Conservation (phyloP, 2,888 invertebrate genomes). For the Alsophila aescularia region DNA sequence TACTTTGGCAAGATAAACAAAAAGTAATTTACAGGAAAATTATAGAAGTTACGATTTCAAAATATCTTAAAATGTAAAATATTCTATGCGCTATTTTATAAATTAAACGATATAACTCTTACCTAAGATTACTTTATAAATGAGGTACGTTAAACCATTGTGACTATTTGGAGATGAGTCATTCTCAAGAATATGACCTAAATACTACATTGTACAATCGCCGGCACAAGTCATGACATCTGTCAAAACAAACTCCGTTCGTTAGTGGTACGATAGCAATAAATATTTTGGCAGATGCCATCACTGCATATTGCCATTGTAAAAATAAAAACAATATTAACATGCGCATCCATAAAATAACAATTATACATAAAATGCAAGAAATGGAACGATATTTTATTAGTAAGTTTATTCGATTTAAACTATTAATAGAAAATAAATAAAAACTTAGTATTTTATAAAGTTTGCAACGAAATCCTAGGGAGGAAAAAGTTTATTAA, state of each 20-base stretch:
- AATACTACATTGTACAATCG: constrained; percentile 55
- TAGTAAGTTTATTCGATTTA: constrained; percentile 54
- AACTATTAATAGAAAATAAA: constrained; percentile 72
- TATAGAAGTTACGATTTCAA: constrained; percentile 46
- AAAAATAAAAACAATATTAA: constrained; percentile 66
- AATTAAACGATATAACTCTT: constrained; percentile 71
- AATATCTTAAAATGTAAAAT: constrained; percentile 48
- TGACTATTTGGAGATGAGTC: constrained; percentile 72
- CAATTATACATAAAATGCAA: constrained; percentile 81
- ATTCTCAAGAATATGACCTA: constrained; percentile 48
- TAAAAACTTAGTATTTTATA: constrained; percentile 59
- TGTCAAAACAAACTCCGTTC: constrained; percentile 37
- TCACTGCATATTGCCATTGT: constrained; percentile 37
- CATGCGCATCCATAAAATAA: constrained; percentile 77
- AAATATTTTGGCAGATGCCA: constrained; percentile 37
- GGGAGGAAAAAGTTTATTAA: constrained; percentile 55
- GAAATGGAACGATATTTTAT: constrained; percentile 75
- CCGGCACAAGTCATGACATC: constrained; percentile 35
- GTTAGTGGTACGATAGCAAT: constrained; percentile 18
- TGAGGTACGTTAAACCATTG: constrained; percentile 83
- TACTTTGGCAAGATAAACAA: constrained; percentile 80
- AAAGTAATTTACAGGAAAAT: constrained; percentile 48
- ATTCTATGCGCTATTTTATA: constrained; percentile 58
- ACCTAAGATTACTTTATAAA: constrained; percentile 73
- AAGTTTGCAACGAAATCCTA: constrained; percentile 75